A percentile compares a stretch with the other conserved stretches of the same genome.
These are phyloP conservation scores for Epinotia bilunana DNA, from an alignment of 2,888 invertebrate genomes.

Conservation along the genomic window DNA sequence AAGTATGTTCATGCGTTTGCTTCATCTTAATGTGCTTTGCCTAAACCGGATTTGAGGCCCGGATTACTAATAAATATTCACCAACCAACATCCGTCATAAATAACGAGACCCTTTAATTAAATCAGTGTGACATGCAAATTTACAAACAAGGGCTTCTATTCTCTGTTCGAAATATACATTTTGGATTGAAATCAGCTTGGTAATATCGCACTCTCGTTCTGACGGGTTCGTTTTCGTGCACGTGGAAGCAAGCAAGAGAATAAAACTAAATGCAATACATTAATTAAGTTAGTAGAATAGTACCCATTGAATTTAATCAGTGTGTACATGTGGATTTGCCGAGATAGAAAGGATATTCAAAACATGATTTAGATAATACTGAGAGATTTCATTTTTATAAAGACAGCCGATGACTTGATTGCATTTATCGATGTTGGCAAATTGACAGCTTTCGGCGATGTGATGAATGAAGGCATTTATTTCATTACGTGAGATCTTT, in stretches of 20 bases:
- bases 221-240: too few species aligned
- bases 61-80: background rate
- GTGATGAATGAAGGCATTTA: background rate
- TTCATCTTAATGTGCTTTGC: too few species aligned
- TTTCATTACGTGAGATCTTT: background rate
- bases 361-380: background rate
- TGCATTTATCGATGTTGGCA: background rate
- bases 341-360: background rate
- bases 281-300: too few species aligned
- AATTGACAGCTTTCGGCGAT: background rate
- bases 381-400: background rate
- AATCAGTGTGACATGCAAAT: slow-evolving; percentile 3
- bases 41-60: too few species aligned
- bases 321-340: background rate
- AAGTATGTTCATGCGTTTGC: too few species aligned
- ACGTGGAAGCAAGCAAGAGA: too few species aligned
- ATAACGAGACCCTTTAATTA: background rate
- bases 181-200: too few species aligned
- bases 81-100: slow-evolving; percentile 10
- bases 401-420: background rate
- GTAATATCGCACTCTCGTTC: too few species aligned
- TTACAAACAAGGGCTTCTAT: background rate
- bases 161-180: too few species aligned
- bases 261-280: too few species aligned
- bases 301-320: too few species aligned